Evolutionary conservation across 2,797 vertebrate genomes (phyloP), one percentile per base, ranked within the genome.

Genomic region (Sebastes cheni): DNA sequence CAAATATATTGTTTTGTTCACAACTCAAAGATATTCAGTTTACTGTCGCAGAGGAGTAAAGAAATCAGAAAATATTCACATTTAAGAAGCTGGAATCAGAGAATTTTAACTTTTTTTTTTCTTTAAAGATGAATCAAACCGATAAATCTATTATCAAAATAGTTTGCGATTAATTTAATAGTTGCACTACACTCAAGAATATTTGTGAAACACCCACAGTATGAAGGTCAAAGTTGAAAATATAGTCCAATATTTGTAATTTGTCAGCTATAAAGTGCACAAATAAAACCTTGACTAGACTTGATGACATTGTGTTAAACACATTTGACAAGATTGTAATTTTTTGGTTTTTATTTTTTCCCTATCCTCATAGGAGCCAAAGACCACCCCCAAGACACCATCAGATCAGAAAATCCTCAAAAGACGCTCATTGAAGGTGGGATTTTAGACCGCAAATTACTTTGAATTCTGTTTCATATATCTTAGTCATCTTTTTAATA

Each of bases 371-470:
- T 9, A 96, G 95, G 92, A 88, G 50, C 87, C 90, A 89, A 91
- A 87, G 83, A 93, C 84, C 20, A 92, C 90, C 22, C 77, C 89
- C 8, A 92, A 91, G 72, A 85, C 74, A 25, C 64, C 92, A 77
- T 72, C 76, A 72, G 93, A 93, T n/a, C 55, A 93, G 77, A 95
- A 92, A 86, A 91, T 82, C 25, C 29, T 82, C 13, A 95, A 93
- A 88, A 93, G 95, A 72, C 92, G 90, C 34, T 96, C 95, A 9
- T 72, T 95, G 20, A 96, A 96, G 94, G 96, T 96, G 79, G 85
- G 67, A 67, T 1, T 70, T 55, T 39, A 25, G 2, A 72, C 0
- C 8, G 2, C 2, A 52, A 36, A 1, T 10, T 1, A 1, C 7
- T 29, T 67, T 67, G 7, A 67, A 70, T 12, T 62, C 4, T 16